phyloP scores from a whole-genome alignment of 1,140 invertebrate genomes.

The Drosophila oshimai region DNA sequence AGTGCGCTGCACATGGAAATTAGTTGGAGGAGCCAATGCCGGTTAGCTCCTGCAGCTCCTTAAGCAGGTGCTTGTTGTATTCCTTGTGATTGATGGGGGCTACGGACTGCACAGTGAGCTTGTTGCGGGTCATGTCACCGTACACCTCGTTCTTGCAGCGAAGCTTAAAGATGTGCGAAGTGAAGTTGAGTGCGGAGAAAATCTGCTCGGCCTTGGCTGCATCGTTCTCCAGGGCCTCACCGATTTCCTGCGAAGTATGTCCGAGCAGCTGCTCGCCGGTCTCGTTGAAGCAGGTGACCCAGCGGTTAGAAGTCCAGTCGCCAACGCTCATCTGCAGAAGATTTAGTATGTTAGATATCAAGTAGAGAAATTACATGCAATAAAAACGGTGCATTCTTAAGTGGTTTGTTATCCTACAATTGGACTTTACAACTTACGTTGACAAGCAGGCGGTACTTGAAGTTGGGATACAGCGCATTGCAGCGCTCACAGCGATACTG shows the following conservation, averaged over 20 bases:
- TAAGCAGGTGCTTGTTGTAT: constrained; percentile 88
- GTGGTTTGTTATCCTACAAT: too few species aligned
- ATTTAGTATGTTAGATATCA: background rate
- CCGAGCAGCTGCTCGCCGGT: constrained; percentile 92
- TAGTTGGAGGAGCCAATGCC: constrained; percentile 83
- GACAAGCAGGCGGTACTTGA: constrained; percentile 92
- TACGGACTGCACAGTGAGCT: constrained; percentile 87
- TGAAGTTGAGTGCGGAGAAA: constrained; percentile 90
- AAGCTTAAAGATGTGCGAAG: constrained; percentile 91
- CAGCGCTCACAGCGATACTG: constrained; percentile 98
- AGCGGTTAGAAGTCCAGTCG: constrained; percentile 91
- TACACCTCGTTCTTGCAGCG: constrained; percentile 94
- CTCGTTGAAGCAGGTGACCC: constrained; percentile 95
- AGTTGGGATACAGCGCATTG: constrained; percentile 91
- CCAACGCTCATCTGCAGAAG: constrained; percentile 88
- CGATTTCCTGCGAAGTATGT: constrained; percentile 90
- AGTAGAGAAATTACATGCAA: too few species aligned
- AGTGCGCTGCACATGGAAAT: constrained; percentile 22
- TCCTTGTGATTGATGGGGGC: constrained; percentile 90
- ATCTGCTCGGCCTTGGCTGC: constrained; percentile 85
- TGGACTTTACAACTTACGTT: too few species aligned
- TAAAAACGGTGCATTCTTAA: too few species aligned
- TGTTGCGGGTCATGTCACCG: constrained; percentile 93
- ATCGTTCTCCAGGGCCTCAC: constrained; percentile 87
- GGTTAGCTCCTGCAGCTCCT: constrained; percentile 86